These are phyloP conservation scores for Notamacropus eugenii DNA, from an alignment of 2,797 vertebrate species.

Conservation along the genomic window DNA sequence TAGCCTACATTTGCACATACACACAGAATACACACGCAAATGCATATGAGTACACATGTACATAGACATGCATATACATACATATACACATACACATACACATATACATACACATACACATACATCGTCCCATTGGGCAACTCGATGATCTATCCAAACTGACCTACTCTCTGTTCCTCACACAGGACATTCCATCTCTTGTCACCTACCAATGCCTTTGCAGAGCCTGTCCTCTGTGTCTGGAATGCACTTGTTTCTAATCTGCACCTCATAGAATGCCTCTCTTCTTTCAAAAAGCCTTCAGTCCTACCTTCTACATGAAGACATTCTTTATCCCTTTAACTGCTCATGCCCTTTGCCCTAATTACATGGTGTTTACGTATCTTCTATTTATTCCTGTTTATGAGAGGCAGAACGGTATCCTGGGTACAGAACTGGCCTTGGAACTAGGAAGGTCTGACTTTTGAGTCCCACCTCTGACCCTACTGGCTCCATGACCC, in stretches of 20 bases:
- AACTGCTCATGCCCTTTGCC: background rate
- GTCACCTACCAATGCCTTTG: background rate
- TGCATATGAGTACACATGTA: too few species aligned
- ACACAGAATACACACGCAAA: background rate
- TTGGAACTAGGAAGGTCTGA: background rate
- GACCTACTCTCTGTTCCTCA: background rate
- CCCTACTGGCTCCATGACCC: background rate
- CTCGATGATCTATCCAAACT: background rate
- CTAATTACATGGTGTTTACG: background rate
- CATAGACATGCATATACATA: too few species aligned
- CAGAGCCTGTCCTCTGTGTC: background rate
- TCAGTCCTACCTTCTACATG: background rate
- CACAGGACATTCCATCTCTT: background rate
- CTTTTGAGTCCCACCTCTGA: background rate
- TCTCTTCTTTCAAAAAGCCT: background rate
- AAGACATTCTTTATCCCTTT: background rate
- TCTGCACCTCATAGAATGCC: background rate
- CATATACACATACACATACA: too few species aligned
- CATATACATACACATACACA: too few species aligned
- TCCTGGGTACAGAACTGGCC: background rate
- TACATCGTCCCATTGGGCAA: background rate
- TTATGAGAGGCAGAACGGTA: background rate
- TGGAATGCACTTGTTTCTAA: background rate
- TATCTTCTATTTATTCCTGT: background rate
- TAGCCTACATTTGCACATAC: background rate